phyloP scores from a whole-genome alignment of 30 jellyfish, hydroid and myxozoan species.

The Hydractinia symbiolongicarpus region DNA sequence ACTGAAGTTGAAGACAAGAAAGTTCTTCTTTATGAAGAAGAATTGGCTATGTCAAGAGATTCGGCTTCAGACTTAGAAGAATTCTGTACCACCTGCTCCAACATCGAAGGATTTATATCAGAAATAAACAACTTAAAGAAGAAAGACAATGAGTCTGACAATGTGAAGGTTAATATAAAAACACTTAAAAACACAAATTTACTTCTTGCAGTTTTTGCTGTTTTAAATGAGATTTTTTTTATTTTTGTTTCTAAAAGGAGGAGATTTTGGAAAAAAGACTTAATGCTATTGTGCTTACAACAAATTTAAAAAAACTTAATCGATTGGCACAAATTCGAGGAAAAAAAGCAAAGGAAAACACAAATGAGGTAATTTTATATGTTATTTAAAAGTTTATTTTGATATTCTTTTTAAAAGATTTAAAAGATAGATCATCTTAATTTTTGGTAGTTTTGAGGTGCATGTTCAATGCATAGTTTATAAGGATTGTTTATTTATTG shows the following conservation, averaged over 20 bases:
- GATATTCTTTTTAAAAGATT: too few relatives aligned
- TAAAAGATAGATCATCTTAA: too few relatives aligned
- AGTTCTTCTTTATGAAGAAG: slow-evolving; percentile 53
- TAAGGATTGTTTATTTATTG: too few relatives aligned
- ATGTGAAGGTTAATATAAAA: too few relatives aligned
- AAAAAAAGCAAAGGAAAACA: slow-evolving; percentile 59
- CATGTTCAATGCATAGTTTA: too few relatives aligned
- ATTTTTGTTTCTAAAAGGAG: slow-evolving; percentile 25
- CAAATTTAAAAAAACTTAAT: slow-evolving; percentile 64
- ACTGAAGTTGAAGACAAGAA: too few relatives aligned
- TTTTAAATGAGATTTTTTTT: background rate
- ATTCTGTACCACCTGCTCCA: slow-evolving; percentile 36
- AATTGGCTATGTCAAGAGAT: slow-evolving; percentile 35
- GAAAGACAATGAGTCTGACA: slow-evolving; percentile 13
- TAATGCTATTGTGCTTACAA: slow-evolving; percentile 48
- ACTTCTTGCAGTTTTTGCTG: background rate
- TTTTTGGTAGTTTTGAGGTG: too few relatives aligned
- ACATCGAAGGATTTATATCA: slow-evolving; percentile 39
- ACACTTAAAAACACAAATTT: background rate
- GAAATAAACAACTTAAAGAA: slow-evolving; percentile 47
- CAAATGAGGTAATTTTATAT: slow-evolving; percentile 52
- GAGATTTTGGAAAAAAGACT: slow-evolving; percentile 47
- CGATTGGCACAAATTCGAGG: slow-evolving; percentile 68
- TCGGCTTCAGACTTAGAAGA: slow-evolving; percentile 40
- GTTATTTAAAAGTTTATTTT: background rate